phyloP scores from a whole-genome alignment of 2,113 vertebrate genomes.

The Corythornis madagascariensis region DNA sequence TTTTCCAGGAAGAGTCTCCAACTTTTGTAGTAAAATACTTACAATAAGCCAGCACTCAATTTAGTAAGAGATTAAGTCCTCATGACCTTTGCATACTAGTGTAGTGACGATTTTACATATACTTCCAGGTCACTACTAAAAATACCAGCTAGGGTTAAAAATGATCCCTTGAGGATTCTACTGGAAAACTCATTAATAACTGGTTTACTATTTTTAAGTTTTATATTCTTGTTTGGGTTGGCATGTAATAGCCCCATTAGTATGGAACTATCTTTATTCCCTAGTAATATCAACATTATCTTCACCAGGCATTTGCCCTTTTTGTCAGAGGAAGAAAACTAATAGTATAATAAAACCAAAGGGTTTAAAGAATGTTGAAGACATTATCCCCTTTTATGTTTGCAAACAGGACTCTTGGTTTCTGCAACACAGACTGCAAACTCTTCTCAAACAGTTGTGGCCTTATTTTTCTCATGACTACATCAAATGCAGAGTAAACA shows the following conservation, averaged over 20 bases:
- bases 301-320: neutral
- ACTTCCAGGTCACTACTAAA: neutral
- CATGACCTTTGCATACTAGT: rapidly evolving
- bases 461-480: neutral
- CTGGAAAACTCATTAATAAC: neutral
- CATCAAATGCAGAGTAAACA: neutral
- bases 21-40: neutral
- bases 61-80: neutral
- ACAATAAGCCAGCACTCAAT: neutral
- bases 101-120: neutral
- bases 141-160: neutral
- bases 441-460: neutral
- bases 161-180: neutral
- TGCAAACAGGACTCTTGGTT: neutral
- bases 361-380: neutral
- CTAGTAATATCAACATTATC: neutral
- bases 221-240: neutral
- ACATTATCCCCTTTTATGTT: neutral
- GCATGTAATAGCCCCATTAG: neutral
- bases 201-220: neutral
- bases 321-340: neutral
- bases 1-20: neutral
- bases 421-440: neutral
- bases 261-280: neutral
- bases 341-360: neutral